phyloP scores from a whole-genome alignment of 2,113 vertebrate genomes.

The Rattus rattus region DNA sequence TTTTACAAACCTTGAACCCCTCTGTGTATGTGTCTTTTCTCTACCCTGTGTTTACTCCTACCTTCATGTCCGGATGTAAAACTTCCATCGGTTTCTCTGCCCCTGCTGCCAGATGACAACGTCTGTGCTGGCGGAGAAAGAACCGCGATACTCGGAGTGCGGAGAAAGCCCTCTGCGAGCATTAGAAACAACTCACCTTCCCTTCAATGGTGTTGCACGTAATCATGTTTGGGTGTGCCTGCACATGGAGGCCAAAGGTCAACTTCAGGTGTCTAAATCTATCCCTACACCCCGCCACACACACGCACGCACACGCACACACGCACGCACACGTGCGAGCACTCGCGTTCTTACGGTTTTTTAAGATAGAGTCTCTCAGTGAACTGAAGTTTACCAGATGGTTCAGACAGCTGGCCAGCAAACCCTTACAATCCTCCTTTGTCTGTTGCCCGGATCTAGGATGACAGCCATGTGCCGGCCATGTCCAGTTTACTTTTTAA shows the following conservation, averaged over 20 bases:
- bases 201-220: not conserved
- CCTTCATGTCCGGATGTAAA: too few relatives aligned
- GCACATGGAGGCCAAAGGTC: not conserved
- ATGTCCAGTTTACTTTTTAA: not conserved
- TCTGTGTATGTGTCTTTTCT: not conserved
- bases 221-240: not conserved
- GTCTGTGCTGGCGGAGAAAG: not conserved
- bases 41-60: too few relatives aligned
- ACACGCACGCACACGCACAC: too few relatives aligned
- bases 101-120: not conserved
- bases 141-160: accelerated
- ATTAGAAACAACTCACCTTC: not conserved
- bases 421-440: not conserved
- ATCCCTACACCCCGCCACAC: not conserved
- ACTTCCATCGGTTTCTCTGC: not conserved
- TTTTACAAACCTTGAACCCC: not conserved
- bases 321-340: too few relatives aligned
- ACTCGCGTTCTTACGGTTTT: too few relatives aligned
- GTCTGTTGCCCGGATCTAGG: not conserved
- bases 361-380: not conserved
- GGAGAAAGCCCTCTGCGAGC: not conserved
- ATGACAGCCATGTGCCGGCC: not conserved
- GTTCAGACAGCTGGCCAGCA: not conserved
- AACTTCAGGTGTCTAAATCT: not conserved
- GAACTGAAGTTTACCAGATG: not conserved